Conservation (phyloP, 1,140 invertebrate genomes). For the Drosophila saltans region DNA sequence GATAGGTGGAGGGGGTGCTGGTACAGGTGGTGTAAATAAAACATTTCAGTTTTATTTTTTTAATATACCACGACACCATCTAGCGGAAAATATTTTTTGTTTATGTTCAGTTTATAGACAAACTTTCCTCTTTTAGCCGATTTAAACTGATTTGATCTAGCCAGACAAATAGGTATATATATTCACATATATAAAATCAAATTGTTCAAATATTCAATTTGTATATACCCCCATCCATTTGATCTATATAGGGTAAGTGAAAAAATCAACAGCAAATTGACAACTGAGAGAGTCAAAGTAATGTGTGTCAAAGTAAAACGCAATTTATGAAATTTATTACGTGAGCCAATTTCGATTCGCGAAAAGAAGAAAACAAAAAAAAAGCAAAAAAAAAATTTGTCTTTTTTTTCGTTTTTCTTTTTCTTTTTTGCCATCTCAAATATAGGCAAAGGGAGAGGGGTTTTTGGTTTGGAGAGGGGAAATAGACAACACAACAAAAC, state of each 20-base stretch:
- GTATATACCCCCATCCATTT: not conserved
- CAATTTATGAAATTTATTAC: slow-evolving; percentile 80
- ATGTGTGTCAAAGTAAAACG: slow-evolving; percentile 80
- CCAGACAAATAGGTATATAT: too few species aligned
- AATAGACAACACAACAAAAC: slow-evolving; percentile 32
- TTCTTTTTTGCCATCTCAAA: slow-evolving; percentile 10
- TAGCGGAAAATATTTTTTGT: too few species aligned
- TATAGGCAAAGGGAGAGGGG: slow-evolving; percentile 11
- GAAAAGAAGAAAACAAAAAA: slow-evolving; percentile 24
- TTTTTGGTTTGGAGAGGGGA: not conserved
- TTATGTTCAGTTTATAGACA: too few species aligned
- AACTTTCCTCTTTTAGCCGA: too few species aligned
- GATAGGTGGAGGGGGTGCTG: too few species aligned
- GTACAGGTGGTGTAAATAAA: too few species aligned
- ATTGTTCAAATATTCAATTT: not conserved
- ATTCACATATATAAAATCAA: too few species aligned
- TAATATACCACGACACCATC: too few species aligned
- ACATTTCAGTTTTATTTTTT: too few species aligned
- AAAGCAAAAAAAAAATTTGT: slow-evolving; percentile 11
- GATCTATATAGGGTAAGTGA: slow-evolving; percentile 18
- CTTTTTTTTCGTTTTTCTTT: not conserved
- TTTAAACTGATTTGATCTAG: too few species aligned
- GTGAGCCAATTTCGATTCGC: slow-evolving; percentile 69
- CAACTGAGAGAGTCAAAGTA: slow-evolving; percentile 40
- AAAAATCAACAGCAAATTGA: slow-evolving; percentile 29